These are phyloP conservation scores for Poeciliopsis retropinna DNA, from an alignment of 2,113 vertebrate genomes.

Conservation along the genomic window DNA sequence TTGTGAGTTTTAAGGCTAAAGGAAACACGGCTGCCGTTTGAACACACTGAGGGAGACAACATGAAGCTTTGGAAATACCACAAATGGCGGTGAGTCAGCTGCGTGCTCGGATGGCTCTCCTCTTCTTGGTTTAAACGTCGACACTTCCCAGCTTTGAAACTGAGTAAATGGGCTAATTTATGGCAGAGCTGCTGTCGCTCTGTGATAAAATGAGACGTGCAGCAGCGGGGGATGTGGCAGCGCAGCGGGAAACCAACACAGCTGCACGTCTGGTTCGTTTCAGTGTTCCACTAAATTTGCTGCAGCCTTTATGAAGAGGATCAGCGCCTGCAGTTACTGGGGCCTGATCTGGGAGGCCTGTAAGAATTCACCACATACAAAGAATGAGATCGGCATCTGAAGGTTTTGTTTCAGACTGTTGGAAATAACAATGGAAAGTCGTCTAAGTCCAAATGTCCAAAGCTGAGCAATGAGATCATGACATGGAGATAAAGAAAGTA, in stretches of 20 bases:
- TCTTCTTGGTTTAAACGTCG: constrained; percentile 36
- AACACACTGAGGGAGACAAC: background rate
- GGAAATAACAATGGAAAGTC: background rate
- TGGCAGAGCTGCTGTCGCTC: constrained; percentile 39
- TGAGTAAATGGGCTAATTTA: constrained; percentile 59
- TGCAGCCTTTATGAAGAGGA: constrained; percentile 8
- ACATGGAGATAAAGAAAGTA: background rate
- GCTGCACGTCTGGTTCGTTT: constrained; percentile 56
- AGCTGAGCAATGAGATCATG: background rate
- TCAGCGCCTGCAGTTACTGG: constrained; percentile 20
- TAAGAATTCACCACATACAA: constrained; percentile 21
- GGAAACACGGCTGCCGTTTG: background rate
- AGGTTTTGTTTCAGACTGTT: background rate
- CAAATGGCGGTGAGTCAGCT: no score
- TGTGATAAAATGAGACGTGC: constrained; percentile 39
- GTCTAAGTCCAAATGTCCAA: background rate
- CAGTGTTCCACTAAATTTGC: constrained; percentile 37
- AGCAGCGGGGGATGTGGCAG: constrained; percentile 39
- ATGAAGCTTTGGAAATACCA: no score
- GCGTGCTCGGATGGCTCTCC: background rate
- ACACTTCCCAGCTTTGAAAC: constrained; percentile 50
- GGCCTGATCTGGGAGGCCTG: constrained; percentile 9
- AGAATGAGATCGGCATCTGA: constrained; percentile 1
- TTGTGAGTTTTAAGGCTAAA: no score
- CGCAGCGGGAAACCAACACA: constrained; percentile 47